phyloP scores from a whole-genome alignment of 2,797 vertebrate genomes.

The Tamandua tetradactyla region DNA sequence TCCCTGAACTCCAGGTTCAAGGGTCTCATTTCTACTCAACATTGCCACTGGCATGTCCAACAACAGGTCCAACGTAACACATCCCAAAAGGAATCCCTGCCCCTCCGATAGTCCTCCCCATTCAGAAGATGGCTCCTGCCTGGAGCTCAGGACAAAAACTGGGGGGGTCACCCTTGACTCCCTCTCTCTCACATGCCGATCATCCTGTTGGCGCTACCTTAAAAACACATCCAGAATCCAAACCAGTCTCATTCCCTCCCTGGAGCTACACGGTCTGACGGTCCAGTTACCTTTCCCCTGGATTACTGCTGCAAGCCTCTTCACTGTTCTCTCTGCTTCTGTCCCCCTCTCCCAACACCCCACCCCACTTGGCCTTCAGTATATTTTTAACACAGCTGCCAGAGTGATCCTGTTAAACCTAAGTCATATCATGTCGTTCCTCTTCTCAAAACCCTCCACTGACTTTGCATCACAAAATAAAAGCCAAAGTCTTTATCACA shows the following conservation, averaged over 20 bases:
- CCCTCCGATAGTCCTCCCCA: too few relatives aligned
- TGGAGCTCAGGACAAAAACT: not conserved
- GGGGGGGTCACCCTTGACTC: not conserved
- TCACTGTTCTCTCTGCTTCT: not conserved
- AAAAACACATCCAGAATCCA: not conserved
- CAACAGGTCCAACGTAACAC: not conserved
- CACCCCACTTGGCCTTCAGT: not conserved
- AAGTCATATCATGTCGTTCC: not conserved
- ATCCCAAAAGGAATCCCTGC: not conserved
- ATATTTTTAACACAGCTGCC: constrained; percentile 56
- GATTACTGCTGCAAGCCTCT: not conserved
- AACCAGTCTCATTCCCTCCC: not conserved
- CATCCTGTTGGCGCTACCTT: not conserved
- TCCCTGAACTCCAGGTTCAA: not conserved
- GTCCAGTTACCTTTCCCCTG: not conserved
- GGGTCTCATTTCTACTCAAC: not conserved
- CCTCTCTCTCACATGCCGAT: not conserved
- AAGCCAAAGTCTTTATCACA: constrained; percentile 56
- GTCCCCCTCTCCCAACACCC: not conserved
- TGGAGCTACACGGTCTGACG: rapidly evolving
- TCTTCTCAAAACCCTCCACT: not conserved
- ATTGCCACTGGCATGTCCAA: not conserved
- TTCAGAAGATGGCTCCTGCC: not conserved
- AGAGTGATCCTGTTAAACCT: not conserved
- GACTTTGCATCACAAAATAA: not conserved